Evolutionary conservation across 1,140 invertebrate species (phyloP).

Genomic region (Diuraphis noxia): DNA sequence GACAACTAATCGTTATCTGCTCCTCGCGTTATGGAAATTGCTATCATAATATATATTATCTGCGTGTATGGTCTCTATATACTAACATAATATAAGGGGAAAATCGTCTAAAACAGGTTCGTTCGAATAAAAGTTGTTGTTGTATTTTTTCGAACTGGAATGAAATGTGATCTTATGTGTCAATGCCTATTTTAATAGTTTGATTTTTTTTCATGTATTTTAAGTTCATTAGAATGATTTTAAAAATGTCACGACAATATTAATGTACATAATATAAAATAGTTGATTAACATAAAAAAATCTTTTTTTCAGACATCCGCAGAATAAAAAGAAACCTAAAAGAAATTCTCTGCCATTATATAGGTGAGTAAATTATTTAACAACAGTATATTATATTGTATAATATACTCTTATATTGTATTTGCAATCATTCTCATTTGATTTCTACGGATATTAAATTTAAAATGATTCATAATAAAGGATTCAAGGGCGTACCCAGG

Average conservation of each 20-base stretch:
- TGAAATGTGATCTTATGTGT: neutral
- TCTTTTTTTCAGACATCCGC: neutral
- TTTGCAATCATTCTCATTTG: neutral
- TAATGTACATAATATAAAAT: neutral
- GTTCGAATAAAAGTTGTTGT: neutral
- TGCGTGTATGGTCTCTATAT: neutral
- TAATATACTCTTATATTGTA: neutral
- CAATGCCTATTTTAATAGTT: neutral
- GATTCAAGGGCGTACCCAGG: too few relatives aligned
- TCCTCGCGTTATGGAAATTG: neutral
- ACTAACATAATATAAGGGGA: neutral
- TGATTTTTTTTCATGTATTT: neutral
- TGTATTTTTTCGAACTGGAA: neutral
- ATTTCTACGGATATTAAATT: neutral
- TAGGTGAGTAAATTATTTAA: neutral
- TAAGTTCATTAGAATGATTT: neutral
- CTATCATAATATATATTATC: neutral
- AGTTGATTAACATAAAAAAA: neutral
- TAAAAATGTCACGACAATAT: neutral
- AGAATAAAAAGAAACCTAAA: neutral
- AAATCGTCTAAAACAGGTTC: neutral
- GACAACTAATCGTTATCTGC: neutral
- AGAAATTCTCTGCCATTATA: neutral
- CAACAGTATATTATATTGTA: neutral
- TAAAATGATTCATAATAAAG: neutral